A percentile compares a stretch with the other conserved stretches of the same genome.
Evolutionary conservation across 2,888 invertebrate genomes (phyloP).

Genomic region (Leptinotarsa juncta): DNA sequence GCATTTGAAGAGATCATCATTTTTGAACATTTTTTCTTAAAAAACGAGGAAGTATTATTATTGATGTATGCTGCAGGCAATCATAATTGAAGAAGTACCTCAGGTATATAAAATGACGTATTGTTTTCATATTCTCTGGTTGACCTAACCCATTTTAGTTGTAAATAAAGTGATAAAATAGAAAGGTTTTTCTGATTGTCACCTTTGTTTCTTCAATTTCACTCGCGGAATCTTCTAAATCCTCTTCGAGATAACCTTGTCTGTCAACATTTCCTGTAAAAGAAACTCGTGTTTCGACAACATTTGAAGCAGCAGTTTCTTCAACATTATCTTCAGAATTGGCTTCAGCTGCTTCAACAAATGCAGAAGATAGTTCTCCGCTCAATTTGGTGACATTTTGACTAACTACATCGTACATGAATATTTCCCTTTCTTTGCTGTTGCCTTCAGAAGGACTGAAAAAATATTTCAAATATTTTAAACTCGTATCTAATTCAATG

Average conservation of each 20-base stretch:
- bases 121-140: no score
- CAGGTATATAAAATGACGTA: no score
- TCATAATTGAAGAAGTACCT: no score
- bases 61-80: no score
- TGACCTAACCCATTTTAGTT: background rate
- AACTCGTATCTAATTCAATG: no score
- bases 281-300: constrained; percentile 57
- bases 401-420: constrained; percentile 85
- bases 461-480: background rate
- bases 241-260: constrained; percentile 38
- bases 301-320: constrained; percentile 55
- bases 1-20: no score
- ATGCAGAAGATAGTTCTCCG: constrained; percentile 85
- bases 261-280: constrained; percentile 44
- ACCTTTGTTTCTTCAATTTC: constrained; percentile 53
- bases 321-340: constrained; percentile 69
- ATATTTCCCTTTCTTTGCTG: constrained; percentile 78
- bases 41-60: no score
- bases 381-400: constrained; percentile 81
- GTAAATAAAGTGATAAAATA: background rate
- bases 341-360: constrained; percentile 88
- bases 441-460: constrained; percentile 50
- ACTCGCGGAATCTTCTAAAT: constrained; percentile 53
- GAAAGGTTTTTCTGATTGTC: background rate
- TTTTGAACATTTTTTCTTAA: no score